phyloP scores from a whole-genome alignment of 2,797 vertebrate species.

The Pangasius larnaudii region DNA sequence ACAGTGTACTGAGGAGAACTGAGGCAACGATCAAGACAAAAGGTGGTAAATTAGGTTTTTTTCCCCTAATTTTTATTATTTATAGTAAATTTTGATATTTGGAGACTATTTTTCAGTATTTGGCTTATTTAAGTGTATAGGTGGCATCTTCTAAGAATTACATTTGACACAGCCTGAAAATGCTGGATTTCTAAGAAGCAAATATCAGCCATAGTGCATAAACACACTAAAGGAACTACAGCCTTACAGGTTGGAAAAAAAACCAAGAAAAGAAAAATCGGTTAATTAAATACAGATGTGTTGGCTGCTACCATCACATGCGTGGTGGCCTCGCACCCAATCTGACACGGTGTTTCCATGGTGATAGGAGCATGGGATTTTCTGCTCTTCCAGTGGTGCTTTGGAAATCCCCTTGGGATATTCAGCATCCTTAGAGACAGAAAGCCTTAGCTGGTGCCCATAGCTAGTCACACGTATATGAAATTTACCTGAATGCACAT shows the following conservation, averaged over 20 bases:
- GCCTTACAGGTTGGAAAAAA: background rate
- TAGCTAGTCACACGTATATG: constrained; percentile 7
- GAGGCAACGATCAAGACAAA: background rate
- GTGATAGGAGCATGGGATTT: constrained; percentile 50
- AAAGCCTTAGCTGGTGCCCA: constrained; percentile 17
- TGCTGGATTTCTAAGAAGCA: background rate
- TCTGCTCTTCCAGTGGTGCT: constrained; percentile 41
- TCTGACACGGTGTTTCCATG: constrained; percentile 60
- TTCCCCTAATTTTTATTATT: background rate
- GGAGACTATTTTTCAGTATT: background rate
- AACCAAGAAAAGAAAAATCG: background rate
- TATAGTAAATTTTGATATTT: background rate
- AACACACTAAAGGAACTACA: background rate
- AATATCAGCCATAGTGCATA: background rate
- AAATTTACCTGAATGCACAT: background rate
- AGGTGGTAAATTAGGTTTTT: background rate
- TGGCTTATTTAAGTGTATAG: too few relatives aligned
- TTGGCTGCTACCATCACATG: constrained; percentile 36
- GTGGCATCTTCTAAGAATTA: background rate
- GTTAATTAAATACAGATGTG: constrained; percentile 20
- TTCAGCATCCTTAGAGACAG: constrained; percentile 30
- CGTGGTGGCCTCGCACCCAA: constrained; percentile 18
- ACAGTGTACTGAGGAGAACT: background rate
- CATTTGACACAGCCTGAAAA: background rate
- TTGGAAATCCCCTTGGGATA: constrained; percentile 48